These are phyloP conservation scores for Rotaria macrura DNA, from an alignment of 2,888 invertebrate genomes.

Conservation along the genomic window DNA sequence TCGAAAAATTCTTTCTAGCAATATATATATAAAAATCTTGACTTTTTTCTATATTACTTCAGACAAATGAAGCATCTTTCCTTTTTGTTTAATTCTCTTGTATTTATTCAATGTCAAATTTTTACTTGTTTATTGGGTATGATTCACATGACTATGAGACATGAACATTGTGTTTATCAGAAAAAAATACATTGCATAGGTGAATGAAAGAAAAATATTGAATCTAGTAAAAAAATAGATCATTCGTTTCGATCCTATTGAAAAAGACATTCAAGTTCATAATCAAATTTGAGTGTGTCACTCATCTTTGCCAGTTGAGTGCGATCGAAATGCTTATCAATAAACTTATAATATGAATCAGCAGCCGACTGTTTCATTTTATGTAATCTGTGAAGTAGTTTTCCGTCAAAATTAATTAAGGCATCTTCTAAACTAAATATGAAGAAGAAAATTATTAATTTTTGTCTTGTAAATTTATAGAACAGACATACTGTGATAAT, in stretches of 20 bases:
- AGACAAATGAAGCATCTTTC: too few relatives aligned
- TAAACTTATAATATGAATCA: background rate
- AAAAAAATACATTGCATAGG: too few relatives aligned
- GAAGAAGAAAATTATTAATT: background rate
- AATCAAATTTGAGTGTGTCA: background rate
- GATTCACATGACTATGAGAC: too few relatives aligned
- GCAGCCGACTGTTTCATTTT: background rate
- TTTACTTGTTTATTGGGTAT: too few relatives aligned
- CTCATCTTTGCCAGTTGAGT: background rate
- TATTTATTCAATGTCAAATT: too few relatives aligned
- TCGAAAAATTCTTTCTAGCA: too few relatives aligned
- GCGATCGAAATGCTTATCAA: background rate
- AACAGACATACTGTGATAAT: background rate
- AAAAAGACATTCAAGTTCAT: constrained; percentile 12
- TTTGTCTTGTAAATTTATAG: background rate
- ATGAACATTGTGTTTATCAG: too few relatives aligned
- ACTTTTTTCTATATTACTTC: too few relatives aligned
- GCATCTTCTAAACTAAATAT: background rate
- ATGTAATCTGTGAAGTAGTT: background rate
- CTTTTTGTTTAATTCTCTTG: too few relatives aligned
- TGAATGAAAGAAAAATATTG: background rate
- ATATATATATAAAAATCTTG: too few relatives aligned
- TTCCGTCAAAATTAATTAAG: background rate
- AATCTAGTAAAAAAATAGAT: background rate
- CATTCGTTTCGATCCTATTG: background rate